Base-by-base conservation (phyloP, 2,113 vertebrate genomes). In the Axis porcinus region DNA sequence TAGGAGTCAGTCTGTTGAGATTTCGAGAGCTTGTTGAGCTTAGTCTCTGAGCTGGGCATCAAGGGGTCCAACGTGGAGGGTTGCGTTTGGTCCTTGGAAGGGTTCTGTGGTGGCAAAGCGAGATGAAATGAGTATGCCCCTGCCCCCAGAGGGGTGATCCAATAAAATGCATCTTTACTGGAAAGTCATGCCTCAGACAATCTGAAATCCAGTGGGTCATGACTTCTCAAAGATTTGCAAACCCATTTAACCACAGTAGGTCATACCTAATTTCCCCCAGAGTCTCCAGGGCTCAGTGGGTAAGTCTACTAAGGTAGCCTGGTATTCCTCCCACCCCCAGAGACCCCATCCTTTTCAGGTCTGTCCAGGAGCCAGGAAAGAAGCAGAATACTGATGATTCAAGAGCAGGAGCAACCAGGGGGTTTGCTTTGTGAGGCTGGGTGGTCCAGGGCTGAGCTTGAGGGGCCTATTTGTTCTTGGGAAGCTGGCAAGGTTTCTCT, bases 71-170 rank as follows among this genome's bases (percentile, higher is more conserved):
- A 86, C 33, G 96, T 76, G 8, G 83, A 92, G 52, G 70, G 79
- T 21, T 0, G 7, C 15, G 23, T 86, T 27, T 74, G 21, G 86
- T 97, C 57, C 62, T 57, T 96, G 52, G 83, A 55, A 27, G 78
- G 27, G 16, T 86, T 85, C 97, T 97, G 89, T 3, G 40, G 82
- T 27, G 36, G 16, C 36, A 98, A 92, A 64, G 83, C 2, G 25
- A 57, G 45, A 4, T 13, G 16, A 76, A 10, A 16, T 93, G 58
- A 84, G 57, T 10, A 1, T 1, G 11, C 5, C 33, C n/a, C n/a
- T 45, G 2, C 7, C 21, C 11, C 8, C 1, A 6, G 76, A 27
- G 81, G 54, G 2, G 3, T 1, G 45, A 27, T 33, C 15, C 33
- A 23, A 23, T 55, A 19, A 55, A 89, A 54, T 79, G 47, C 40